Evolutionary conservation across 2,888 invertebrate species (phyloP).

Genomic region (Yponomeuta plumbellus): DNA sequence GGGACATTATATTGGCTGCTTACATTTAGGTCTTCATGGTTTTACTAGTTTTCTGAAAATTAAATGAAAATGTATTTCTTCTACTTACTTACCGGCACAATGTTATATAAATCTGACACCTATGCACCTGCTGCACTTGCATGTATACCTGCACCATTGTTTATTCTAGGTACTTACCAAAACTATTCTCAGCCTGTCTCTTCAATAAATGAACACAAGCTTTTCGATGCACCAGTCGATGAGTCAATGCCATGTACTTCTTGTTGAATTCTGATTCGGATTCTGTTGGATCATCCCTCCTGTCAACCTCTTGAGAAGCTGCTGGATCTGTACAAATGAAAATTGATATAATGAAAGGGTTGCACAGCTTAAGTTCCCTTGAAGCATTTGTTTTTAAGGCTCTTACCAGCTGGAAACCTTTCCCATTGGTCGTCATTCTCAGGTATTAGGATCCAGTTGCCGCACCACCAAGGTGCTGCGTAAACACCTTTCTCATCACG

Average conservation of each 20-base stretch:
- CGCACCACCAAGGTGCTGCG: slow-evolving; percentile 85
- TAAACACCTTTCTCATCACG: slow-evolving; percentile 85
- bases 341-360: neutral
- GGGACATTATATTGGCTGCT: no score
- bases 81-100: no score
- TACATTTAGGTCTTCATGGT: no score
- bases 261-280: slow-evolving; percentile 92
- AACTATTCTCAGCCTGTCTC: slow-evolving; percentile 87
- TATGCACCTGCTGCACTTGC: no score
- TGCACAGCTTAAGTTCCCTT: neutral
- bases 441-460: slow-evolving; percentile 82
- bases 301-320: slow-evolving; percentile 40
- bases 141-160: no score
- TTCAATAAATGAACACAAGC: slow-evolving; percentile 94
- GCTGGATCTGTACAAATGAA: slow-evolving; percentile 40
- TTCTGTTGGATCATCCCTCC: slow-evolving; percentile 75
- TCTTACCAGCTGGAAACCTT: slow-evolving; percentile 59
- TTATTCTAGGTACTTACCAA: slow-evolving; percentile 80
- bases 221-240: slow-evolving; percentile 91
- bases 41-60: no score
- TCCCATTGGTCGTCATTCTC: slow-evolving; percentile 67
- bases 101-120: no score
- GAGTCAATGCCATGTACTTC: slow-evolving; percentile 90
- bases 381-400: neutral
- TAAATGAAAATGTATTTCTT: no score